phyloP scores from a whole-genome alignment of 2,888 invertebrate genomes.

The Steinernema carpocapsae region DNA sequence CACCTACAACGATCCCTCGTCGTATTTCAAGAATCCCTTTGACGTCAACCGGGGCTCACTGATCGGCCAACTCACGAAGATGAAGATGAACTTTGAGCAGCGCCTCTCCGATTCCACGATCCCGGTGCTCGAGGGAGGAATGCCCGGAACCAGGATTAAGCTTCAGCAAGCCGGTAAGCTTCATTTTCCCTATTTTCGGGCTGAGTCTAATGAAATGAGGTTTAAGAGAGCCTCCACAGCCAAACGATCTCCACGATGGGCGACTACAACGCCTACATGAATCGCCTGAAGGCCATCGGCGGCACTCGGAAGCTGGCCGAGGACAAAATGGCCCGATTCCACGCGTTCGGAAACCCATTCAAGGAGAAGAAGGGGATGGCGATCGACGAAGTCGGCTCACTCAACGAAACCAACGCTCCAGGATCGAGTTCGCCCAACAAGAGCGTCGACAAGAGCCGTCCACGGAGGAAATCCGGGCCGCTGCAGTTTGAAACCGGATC shows the following conservation, averaged over 20 bases:
- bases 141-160: conserved; percentile 78
- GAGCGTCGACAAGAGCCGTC: background rate
- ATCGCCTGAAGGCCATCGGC: conserved; percentile 75
- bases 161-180: conserved; percentile 78
- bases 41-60: conserved; percentile 88
- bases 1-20: conserved; percentile 36
- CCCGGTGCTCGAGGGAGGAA: conserved; percentile 68
- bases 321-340: conserved; percentile 81
- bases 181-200: background rate
- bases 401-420: background rate
- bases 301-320: background rate
- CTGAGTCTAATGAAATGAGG: background rate
- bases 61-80: conserved; percentile 88
- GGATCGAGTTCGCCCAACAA: background rate
- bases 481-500: conserved; percentile 25
- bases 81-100: conserved; percentile 83
- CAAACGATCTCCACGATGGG: conserved; percentile 98
- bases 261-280: conserved; percentile 97
- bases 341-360: conserved; percentile 99
- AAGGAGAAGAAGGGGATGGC: conserved; percentile 80
- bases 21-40: conserved; percentile 87
- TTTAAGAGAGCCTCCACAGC: conserved; percentile 84
- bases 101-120: conserved; percentile 45
- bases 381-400: conserved; percentile 60
- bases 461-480: conserved; percentile 12